Evolutionary conservation across 1,140 invertebrate species (phyloP), one percentile per base, ranked within the genome.

Genomic region (Saccostrea cuccullata): DNA sequence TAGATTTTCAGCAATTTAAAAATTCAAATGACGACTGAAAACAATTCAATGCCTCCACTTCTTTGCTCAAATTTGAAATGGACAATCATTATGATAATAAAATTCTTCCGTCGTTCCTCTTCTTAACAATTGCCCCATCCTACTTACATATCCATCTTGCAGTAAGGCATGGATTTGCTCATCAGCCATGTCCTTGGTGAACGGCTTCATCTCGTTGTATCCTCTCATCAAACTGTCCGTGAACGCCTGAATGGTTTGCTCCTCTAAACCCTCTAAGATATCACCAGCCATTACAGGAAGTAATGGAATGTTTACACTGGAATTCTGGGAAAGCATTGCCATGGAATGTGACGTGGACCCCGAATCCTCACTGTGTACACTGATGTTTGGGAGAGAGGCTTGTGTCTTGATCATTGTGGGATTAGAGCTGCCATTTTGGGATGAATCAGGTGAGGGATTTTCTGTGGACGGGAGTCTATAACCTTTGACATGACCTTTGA

Each of bases 161-260:
- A 70, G 60, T 47, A 86, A 70, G 13, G 85, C 60, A 26, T 86
- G 85, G 20, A 86, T 86, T 70, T 86, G 60, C 85, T 86, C 60
- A 12, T 86, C 85, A 15, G 85, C 47, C 13, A 86, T 20, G 23
- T 86, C 56, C 11, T 64, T 70, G 12, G 85, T 70, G 60, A 86
- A 64, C 15, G 85, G 85, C 36, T 64, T 70, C 11, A 86, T n/a
- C 8, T 86, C 85, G 5, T 36, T 70, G 47, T 64, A 64, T 23
- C 60, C 60, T 11, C n/a, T 67, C 70, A 58, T 86, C 23, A 86
- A 55, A n/a, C 20, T 86, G 11, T 64, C 60, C 17, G 64, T 86
- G 40, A 40, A 67, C 5, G 36, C n/a, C 17, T 26, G 26, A 4
- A 85, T 56, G 4, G 26, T 64, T 15, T 85, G 60, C 13, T n/a